Conservation (phyloP, 2,113 vertebrate genomes). For the Dipodomys merriami region DNA sequence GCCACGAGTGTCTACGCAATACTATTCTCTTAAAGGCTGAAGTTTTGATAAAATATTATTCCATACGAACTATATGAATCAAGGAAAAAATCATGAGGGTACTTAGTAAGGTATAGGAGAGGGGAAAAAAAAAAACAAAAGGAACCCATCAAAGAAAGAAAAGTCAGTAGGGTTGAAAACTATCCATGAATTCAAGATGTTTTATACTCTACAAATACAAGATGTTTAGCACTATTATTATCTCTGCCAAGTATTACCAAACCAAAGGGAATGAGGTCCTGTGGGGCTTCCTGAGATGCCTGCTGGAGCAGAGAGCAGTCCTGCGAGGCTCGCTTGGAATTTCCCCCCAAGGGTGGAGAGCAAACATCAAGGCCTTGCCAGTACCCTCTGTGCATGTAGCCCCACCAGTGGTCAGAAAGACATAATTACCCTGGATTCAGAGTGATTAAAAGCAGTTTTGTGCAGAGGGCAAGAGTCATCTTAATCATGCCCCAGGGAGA, state of each 20-base stretch:
- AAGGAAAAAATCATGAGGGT: not conserved
- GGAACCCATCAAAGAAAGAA: not conserved
- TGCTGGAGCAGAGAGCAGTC: not conserved
- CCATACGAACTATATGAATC: not conserved
- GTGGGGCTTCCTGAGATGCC: not conserved
- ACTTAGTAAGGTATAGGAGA: not conserved
- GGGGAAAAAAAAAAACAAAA: not conserved
- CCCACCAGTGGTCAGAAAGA: constrained; percentile 48
- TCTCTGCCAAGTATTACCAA: not conserved
- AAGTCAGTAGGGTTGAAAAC: not conserved
- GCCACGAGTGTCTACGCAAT: not conserved
- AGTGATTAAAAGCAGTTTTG: constrained; percentile 72
- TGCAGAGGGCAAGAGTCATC: constrained; percentile 50
- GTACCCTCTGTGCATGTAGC: constrained; percentile 48
- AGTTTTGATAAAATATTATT: not conserved
- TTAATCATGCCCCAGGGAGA: constrained; percentile 73
- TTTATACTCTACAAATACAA: not conserved
- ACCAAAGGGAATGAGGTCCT: too few relatives aligned
- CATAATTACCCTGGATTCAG: constrained; percentile 72
- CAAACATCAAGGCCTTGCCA: not conserved
- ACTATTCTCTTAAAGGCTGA: too few relatives aligned
- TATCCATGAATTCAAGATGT: not conserved
- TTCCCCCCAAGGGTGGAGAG: not conserved
- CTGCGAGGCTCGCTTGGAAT: not conserved
- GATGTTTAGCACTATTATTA: not conserved